Conservation (phyloP, 1,140 invertebrate genomes). For the Drosophila baimaii region DNA sequence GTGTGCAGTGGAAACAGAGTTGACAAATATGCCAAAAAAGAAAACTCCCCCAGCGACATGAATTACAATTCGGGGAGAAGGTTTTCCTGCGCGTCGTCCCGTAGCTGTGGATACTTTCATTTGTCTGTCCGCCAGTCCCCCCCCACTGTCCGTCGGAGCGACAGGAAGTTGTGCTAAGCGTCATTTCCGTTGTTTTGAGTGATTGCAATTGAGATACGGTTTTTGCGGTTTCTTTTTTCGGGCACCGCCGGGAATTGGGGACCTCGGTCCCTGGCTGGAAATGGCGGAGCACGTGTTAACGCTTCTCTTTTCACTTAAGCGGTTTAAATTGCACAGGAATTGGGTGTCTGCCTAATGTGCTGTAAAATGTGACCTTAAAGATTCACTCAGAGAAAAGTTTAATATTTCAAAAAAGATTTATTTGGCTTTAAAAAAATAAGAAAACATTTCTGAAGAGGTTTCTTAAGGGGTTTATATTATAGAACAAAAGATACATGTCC, state of each 20-base stretch:
- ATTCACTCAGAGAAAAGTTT: conserved; percentile 10
- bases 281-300: conserved; percentile 54
- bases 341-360: conserved; percentile 40
- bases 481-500: too few relatives aligned
- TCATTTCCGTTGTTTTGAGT: conserved; percentile 83
- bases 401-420: too few relatives aligned
- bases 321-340: conserved; percentile 30
- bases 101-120: conserved; percentile 53
- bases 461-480: too few relatives aligned
- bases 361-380: conserved; percentile 43
- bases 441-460: too few relatives aligned
- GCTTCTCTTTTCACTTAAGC: conserved; percentile 48
- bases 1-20: conserved; percentile 64
- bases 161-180: conserved; percentile 82
- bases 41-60: conserved; percentile 53
- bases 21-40: conserved; percentile 81
- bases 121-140: conserved; percentile 52
- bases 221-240: conserved; percentile 73
- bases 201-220: conserved; percentile 81
- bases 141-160: conserved; percentile 58
- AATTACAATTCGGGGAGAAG: conserved; percentile 36
- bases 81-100: conserved; percentile 45
- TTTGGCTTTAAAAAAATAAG: neutral
- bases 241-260: conserved; percentile 20
- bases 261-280: conserved; percentile 17